Evolutionary conservation across 2,113 vertebrate genomes (phyloP), one percentile per base, ranked within the genome.

Genomic region (Cariama cristata): DNA sequence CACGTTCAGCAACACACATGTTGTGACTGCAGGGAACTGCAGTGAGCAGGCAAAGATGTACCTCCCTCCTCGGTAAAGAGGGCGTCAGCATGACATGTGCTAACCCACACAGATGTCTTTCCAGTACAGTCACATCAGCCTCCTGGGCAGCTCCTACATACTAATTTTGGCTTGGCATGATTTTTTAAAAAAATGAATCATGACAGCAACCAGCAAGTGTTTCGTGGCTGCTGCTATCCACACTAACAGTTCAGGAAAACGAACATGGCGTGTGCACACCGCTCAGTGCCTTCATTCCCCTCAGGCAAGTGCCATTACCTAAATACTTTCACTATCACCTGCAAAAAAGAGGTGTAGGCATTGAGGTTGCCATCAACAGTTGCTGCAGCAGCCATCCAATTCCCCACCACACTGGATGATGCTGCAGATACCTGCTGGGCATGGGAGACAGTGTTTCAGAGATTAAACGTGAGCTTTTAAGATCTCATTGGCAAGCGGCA

Each of bases 71-170:
- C 1, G 0, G 38, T 10, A 27, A 32, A 14, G n/a, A 33, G 32
- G 50, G 14, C 2, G 0, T 6, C 79, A 76, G 77, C 1, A 0
- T 32, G 38, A 87, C 0, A 0, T 1, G 1, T 42, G 84, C 89
- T 87, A 44, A 52, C 81, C 60, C 91, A 91, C 79, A 55, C 5
- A n/a, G 28, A n/a, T 74, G 79, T 89, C 93, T 74, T 89, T n/a
- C 67, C 83, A 52, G 50, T 27, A 74, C 53, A 45, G 23, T 45
- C 95, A 89, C 83, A 86, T 47, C 87, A 95, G 95, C 76, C 90
- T 84, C 72, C 63, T 14, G 72, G 83, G 90, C 83, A 90, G 52
- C 71, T 91, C 74, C 79, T 77, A 79, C 75, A 49, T 20, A 28
- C 81, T 94, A 45, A 95, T 91, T 92, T 86, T 92, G 93, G 66